Evolutionary conservation across 1,140 invertebrate genomes (phyloP).

Genomic region (Drosophila nigrodunni): DNA sequence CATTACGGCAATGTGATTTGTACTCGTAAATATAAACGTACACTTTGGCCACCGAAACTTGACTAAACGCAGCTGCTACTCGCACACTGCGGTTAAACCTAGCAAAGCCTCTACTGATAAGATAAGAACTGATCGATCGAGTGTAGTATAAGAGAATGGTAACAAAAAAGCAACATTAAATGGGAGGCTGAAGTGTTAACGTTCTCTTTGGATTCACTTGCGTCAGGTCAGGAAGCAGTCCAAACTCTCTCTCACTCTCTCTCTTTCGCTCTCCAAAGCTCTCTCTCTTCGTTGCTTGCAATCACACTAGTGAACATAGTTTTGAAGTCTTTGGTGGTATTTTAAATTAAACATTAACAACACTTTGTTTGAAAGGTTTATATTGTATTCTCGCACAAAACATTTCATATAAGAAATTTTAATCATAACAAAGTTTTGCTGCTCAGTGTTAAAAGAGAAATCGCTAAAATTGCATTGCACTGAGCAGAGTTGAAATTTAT

Average conservation of each 20-base stretch:
- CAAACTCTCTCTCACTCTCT: slow-evolving; percentile 26
- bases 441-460: background rate
- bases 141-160: slow-evolving; percentile 25
- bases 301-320: background rate
- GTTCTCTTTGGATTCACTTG: background rate
- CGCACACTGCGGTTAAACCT: slow-evolving; percentile 35
- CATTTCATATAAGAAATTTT: too few species aligned
- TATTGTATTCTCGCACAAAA: too few species aligned
- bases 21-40: slow-evolving; percentile 23
- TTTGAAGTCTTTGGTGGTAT: too few species aligned
- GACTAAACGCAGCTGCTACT: slow-evolving; percentile 46
- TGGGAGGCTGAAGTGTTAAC: background rate
- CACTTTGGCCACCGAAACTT: slow-evolving; percentile 69
- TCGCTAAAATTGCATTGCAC: slow-evolving; percentile 2
- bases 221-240: slow-evolving; percentile 26
- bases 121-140: slow-evolving; percentile 53
- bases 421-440: background rate
- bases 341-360: too few species aligned
- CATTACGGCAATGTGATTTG: slow-evolving; percentile 42
- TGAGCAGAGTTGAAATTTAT: background rate
- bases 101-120: slow-evolving; percentile 60
- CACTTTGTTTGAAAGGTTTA: too few species aligned
- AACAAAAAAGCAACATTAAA: background rate
- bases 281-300: background rate
- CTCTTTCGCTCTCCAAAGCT: slow-evolving; percentile 28